A percentile compares a stretch with the other conserved stretches of the same genome.
Evolutionary conservation across 2,888 invertebrate genomes (phyloP).

Genomic region (Drosophila dives): DNA sequence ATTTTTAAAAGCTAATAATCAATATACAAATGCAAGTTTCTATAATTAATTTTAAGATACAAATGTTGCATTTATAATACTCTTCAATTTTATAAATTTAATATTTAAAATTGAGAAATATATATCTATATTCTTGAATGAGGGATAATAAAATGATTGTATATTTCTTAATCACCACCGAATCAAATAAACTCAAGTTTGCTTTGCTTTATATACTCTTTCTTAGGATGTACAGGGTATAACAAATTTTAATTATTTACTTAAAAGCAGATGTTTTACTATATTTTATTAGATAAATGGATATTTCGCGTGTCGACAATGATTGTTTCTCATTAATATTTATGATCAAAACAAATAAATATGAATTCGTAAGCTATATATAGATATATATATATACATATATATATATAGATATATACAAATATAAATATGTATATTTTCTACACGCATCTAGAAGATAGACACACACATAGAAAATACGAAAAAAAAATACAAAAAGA

Average conservation of each 20-base stretch:
- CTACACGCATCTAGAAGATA: constrained; percentile 15
- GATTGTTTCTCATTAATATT: constrained; percentile 33
- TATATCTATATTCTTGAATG: not conserved
- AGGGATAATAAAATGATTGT: not conserved
- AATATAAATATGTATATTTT: constrained; percentile 16
- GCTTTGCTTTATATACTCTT: not conserved
- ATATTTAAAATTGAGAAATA: not conserved
- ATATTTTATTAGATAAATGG: constrained; percentile 37
- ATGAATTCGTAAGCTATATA: constrained; percentile 12
- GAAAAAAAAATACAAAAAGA: not conserved
- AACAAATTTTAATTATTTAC: constrained; percentile 15
- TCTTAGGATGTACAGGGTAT: constrained; percentile 20
- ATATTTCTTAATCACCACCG: not conserved
- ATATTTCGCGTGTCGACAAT: constrained; percentile 61
- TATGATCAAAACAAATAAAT: constrained; percentile 52
- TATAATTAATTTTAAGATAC: not conserved
- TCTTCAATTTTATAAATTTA: not conserved
- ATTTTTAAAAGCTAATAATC: not conserved
- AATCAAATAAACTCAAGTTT: not conserved
- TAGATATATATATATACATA: not conserved
- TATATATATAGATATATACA: constrained; percentile 1
- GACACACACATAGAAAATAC: constrained; percentile 37
- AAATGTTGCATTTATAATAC: not conserved
- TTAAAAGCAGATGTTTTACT: constrained; percentile 15
- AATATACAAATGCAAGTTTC: not conserved